phyloP scores from a whole-genome alignment of 2,888 invertebrate genomes.

The Chalcis sispes region DNA sequence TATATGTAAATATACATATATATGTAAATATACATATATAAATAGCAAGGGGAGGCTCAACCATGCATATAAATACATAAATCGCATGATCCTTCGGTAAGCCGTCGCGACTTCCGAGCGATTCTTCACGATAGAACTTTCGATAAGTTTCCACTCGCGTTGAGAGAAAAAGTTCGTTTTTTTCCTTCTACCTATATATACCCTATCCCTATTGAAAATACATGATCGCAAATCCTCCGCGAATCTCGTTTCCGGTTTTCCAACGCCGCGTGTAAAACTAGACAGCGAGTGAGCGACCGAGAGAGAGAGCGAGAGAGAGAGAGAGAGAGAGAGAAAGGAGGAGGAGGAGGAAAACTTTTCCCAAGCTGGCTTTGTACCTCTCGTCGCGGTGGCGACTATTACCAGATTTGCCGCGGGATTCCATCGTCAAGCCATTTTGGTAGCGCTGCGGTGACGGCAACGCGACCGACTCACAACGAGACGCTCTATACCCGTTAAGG shows the following conservation, averaged over 20 bases:
- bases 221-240: constrained; percentile 56
- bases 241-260: constrained; percentile 47
- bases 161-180: constrained; percentile 54
- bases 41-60: neutral
- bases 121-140: constrained; percentile 60
- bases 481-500: too few species aligned
- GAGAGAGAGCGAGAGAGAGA: neutral
- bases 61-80: constrained; percentile 25
- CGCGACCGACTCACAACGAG: too few species aligned
- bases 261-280: neutral
- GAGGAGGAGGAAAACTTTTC: constrained; percentile 9
- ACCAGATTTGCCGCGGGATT: constrained; percentile 13
- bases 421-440: neutral
- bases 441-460: too few species aligned
- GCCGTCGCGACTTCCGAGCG: constrained; percentile 38
- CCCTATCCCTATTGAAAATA: constrained; percentile 57
- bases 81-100: constrained; percentile 36
- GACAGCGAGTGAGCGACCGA: too few species aligned
- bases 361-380: too few species aligned
- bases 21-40: too few species aligned
- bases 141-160: constrained; percentile 62
- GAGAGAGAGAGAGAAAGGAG: neutral
- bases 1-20: too few species aligned
- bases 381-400: constrained; percentile 1
- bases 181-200: too few species aligned